Base-by-base conservation (phyloP, 2,888 invertebrate genomes). In the Nymphalis c-album region DNA sequence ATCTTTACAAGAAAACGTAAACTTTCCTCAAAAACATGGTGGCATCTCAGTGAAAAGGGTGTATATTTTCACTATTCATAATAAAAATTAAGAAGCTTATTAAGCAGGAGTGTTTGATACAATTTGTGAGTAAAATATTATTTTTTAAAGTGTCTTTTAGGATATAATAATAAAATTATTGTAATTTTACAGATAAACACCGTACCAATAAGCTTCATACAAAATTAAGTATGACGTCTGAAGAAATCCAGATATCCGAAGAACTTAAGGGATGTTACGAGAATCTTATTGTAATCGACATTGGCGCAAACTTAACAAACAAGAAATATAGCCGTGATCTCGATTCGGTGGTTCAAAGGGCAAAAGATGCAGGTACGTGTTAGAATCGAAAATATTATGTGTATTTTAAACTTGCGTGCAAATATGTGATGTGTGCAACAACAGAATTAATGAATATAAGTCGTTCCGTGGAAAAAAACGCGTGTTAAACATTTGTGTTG, bases 241-340 rank as follows among this genome's bases (percentile, higher is more conserved):
- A 91, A 88, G 91, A 91, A 88, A 85, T 86, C 78, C 85, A 86
- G 79, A 84, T 91, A 82, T 89, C 91, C 71, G 91, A 91, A 76
- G 86, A 91, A 80, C 81, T 97, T 95, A 95, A 95, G 86, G 95
- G 96, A 80, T 97, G 96, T 86, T 97, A 96, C 85, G 97, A 97
- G 88, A 97, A 97, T 92, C 96, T 98, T 86, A 96, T 98, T 87
- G 94, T 98, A 79, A 96, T 98, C 75, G 98, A 98, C 90, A 95
- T 97, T 75, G 98, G 98, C 78, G 97, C 98, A 70, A 98, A 98
- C 94, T 93, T 98, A 81, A 98, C 97, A 35, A 98, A 98, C 90
- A 97, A 97, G 89, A 98, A 98, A 90, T 98, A 97, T 88, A 95
- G 95, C 85, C 95, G 97, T 86, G 98, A 98, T 93, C 94, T 98